A percentile compares a stretch with the other conserved stretches of the same genome.
Conservation (phyloP, 2,113 vertebrate species). For the Suricata suricatta region DNA sequence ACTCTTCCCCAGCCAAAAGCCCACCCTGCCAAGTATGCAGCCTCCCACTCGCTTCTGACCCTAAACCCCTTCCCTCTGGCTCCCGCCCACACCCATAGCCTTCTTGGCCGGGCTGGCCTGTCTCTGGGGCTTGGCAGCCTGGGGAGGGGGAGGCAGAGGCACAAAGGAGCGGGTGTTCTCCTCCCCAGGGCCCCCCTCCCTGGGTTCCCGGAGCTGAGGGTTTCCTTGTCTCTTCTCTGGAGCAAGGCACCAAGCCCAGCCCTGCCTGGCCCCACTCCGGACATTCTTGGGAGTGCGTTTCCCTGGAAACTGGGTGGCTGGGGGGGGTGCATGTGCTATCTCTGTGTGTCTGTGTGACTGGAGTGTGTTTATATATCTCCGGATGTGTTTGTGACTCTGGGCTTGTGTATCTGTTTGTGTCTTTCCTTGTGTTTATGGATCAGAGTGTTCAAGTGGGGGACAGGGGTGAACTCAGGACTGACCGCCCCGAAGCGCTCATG, state of each 20-base stretch:
- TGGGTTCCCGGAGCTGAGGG: constrained; percentile 71
- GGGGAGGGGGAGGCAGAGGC: constrained; percentile 62
- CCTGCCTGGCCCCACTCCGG: constrained; percentile 76
- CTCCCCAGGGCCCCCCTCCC: constrained; percentile 31
- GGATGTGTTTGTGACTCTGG: constrained; percentile 69
- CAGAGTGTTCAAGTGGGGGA: neutral
- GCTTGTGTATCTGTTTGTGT: constrained; percentile 55
- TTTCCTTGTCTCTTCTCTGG: constrained; percentile 79
- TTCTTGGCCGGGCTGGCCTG: constrained; percentile 68
- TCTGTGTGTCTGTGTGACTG: constrained; percentile 62
- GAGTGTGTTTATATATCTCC: constrained; percentile 74
- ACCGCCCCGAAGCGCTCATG: neutral
- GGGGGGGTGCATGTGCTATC: constrained; percentile 55
- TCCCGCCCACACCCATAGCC: neutral
- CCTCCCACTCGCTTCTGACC: constrained; percentile 65
- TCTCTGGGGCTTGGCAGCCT: constrained; percentile 62
- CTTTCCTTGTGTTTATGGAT: constrained; percentile 61
- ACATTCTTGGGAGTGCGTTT: constrained; percentile 81
- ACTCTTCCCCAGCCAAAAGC: constrained; percentile 10
- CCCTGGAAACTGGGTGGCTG: constrained; percentile 78
- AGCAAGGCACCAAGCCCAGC: constrained; percentile 76
- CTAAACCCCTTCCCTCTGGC: constrained; percentile 23
- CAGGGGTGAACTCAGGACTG: constrained; percentile 14
- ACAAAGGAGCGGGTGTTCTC: constrained; percentile 80
- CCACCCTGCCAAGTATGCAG: constrained; percentile 64